Evolutionary conservation across 2,113 vertebrate genomes (phyloP), one percentile per base, ranked within the genome.

Genomic region (Elephantulus edwardii): DNA sequence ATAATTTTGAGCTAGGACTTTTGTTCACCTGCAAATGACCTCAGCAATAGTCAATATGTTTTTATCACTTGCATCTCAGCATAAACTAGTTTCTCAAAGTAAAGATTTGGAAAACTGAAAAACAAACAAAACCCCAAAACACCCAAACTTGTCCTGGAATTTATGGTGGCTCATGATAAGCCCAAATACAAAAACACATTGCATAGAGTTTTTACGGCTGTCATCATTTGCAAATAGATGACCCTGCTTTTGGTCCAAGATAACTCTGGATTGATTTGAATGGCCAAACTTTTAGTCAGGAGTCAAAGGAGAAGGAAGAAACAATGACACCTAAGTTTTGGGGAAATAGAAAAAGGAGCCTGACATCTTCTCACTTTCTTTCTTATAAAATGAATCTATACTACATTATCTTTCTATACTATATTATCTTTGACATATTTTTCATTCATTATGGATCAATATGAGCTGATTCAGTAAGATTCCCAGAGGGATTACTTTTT

Each of bases 301-400:
- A 28, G 56, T 8, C 26, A 58, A 66, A 8, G 17, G 2, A n/a
- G 71, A 6, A 35, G 24, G 24, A 58, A 28, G 20, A 35, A 0
- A 3, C 4, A 4, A 2, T 1, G 11, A 0, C 17, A 8, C 44
- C 22, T 3, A 33, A 81, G 38, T 8, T 66, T 35, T 13, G 4
- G 8, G 28, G 16, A 20, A 14, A 13, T 35, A 8, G 13, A 26
- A 44, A 71, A 66, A 6, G 11, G 3, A 1, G 20, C 3, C 30
- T 74, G 35, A 38, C 9, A 13, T 35, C 19, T 8, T 12, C 8
- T 42, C 40, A 62, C n/a, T 28, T 56, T 28, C n/a, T 62, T 46
- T 42, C n/a, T 33, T 42, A n/a, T 60, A 30, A 62, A 62, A n/a
- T 46, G 44, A 76, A 76, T 52, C 8, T n/a, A n/a, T n/a, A n/a